Conservation (phyloP, 2,888 invertebrate species). For the Thecocarcelia acutangulata region DNA sequence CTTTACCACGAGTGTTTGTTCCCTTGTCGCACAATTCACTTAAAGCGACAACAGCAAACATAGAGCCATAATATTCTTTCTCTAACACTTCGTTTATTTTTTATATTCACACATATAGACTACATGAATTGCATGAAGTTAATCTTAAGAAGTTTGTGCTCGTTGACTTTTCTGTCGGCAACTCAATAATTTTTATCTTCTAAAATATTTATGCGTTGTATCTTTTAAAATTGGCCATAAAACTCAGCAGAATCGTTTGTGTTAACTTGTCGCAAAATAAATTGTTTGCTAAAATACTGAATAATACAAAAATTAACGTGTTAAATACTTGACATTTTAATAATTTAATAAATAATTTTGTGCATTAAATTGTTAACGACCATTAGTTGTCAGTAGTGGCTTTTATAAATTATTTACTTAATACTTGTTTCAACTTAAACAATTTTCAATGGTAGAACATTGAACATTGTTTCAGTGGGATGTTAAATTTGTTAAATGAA, state of each 20-base stretch:
- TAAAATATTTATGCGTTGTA: neutral
- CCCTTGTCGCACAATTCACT: too few relatives aligned
- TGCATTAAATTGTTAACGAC: constrained; percentile 21
- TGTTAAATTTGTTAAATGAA: neutral
- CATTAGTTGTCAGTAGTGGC: constrained; percentile 12
- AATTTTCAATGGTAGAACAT: neutral
- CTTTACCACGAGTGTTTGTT: too few relatives aligned
- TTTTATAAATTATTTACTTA: constrained; percentile 37
- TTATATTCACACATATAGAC: neutral
- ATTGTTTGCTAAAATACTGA: neutral
- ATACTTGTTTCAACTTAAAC: constrained; percentile 6
- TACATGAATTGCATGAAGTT: neutral
- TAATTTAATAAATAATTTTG: constrained; percentile 49
- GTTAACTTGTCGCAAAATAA: neutral
- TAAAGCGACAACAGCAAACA: too few relatives aligned
- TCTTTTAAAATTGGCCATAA: constrained; percentile 41
- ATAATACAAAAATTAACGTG: constrained; percentile 51
- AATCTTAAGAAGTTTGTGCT: constrained; percentile 4
- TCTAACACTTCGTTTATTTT: neutral
- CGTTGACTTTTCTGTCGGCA: constrained; percentile 8
- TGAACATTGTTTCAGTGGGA: neutral
- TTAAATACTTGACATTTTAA: constrained; percentile 54
- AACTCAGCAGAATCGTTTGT: constrained; percentile 18
- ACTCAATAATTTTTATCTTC: neutral
- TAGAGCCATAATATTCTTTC: too few relatives aligned